These are phyloP conservation scores for Microcebus tavaratra DNA, from an alignment of 2,113 vertebrate species.

Conservation along the genomic window DNA sequence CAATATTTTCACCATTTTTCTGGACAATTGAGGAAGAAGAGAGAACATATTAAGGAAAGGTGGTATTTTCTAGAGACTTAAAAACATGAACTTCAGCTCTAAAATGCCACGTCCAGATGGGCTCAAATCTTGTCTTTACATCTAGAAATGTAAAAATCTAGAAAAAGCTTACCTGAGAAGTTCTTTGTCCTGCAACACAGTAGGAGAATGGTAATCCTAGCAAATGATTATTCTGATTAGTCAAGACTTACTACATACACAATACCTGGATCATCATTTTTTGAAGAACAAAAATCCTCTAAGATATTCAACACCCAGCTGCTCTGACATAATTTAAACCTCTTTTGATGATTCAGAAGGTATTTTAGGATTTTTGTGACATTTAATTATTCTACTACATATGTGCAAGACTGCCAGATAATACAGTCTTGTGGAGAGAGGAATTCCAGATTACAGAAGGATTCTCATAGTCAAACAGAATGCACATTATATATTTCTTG, in stretches of 20 bases:
- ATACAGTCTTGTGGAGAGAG: not conserved
- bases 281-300: not conserved
- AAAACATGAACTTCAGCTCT: not conserved
- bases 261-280: not conserved
- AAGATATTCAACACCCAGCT: not conserved
- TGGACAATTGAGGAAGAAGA: not conserved
- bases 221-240: not conserved
- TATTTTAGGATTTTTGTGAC: not conserved
- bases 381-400: not conserved
- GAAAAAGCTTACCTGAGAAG: not conserved
- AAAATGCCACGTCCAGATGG: not conserved
- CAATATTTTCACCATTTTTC: not conserved
- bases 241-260: not conserved
- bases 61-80: not conserved
- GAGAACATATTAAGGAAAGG: not conserved
- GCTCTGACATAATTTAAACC: not conserved
- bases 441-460: not conserved
- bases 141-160: not conserved
- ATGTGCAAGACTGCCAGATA: not conserved
- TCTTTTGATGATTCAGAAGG: not conserved
- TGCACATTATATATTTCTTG: not conserved
- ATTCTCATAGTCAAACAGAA: not conserved
- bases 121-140: not conserved
- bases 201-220: not conserved
- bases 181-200: not conserved